phyloP scores from a whole-genome alignment of 2,113 vertebrate genomes.

The Macrotus californicus region DNA sequence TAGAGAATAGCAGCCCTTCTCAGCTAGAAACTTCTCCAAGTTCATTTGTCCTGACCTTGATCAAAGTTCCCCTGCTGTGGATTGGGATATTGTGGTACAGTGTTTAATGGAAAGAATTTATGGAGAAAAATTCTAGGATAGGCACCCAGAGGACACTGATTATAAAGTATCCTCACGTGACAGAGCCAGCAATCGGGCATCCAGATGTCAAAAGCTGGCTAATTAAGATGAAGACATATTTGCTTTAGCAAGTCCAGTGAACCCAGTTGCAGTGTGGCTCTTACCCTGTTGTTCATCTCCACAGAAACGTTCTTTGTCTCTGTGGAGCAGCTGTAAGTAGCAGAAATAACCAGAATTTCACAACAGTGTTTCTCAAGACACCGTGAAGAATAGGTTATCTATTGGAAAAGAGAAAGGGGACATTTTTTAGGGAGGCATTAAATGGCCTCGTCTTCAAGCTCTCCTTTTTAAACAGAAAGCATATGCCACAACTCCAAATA shows the following conservation, averaged over 20 bases:
- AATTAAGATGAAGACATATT: slow-evolving; percentile 69
- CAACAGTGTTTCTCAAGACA: slow-evolving; percentile 4
- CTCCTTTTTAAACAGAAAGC: background rate
- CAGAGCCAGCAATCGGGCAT: background rate
- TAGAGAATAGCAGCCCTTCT: background rate
- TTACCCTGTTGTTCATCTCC: slow-evolving; percentile 29
- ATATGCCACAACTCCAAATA: background rate
- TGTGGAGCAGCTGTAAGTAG: background rate
- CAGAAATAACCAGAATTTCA: slow-evolving; percentile 45
- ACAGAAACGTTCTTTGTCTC: slow-evolving; percentile 49
- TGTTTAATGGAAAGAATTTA: slow-evolving; percentile 48
- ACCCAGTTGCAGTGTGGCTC: background rate
- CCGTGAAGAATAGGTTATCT: slow-evolving; percentile 13
- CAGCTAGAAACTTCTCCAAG: background rate
- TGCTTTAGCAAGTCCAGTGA: slow-evolving; percentile 54
- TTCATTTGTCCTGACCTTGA: slow-evolving; percentile 56
- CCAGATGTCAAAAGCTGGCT: slow-evolving; percentile 57
- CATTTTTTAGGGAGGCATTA: slow-evolving; percentile 12
- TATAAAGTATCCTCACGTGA: slow-evolving; percentile 35
- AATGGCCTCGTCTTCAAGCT: background rate
- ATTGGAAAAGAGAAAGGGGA: slow-evolving; percentile 33
- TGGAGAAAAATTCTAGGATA: slow-evolving; percentile 39
- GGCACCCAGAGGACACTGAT: slow-evolving; percentile 51
- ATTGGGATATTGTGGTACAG: background rate
- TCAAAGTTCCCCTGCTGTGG: slow-evolving; percentile 41